Percentiles rank a stretch among this genome's conserved stretches.
phyloP scores from a whole-genome alignment of 2,113 vertebrate genomes.

The Oreocharis arfaki region DNA sequence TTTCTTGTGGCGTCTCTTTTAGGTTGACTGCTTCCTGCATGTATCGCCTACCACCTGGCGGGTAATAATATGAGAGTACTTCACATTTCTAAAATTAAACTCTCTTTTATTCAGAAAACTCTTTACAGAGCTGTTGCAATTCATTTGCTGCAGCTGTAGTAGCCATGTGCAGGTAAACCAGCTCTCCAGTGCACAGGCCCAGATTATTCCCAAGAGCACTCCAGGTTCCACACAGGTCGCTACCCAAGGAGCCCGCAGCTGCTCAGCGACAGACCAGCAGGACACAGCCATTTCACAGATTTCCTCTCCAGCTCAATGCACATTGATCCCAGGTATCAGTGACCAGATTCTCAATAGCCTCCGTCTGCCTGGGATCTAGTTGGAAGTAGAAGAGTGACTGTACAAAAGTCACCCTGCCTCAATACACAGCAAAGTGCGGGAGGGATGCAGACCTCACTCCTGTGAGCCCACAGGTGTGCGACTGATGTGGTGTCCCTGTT shows the following conservation, averaged over 20 bases:
- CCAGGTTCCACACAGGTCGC: accelerated
- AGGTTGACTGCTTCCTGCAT: background rate
- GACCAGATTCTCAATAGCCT: background rate
- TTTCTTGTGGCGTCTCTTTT: background rate
- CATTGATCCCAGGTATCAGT: background rate
- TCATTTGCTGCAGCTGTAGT: background rate
- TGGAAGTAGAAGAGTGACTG: background rate
- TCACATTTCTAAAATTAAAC: slow-evolving; percentile 45
- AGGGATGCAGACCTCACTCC: background rate
- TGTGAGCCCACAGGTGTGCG: background rate
- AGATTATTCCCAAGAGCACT: background rate
- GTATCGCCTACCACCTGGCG: slow-evolving; percentile 1
- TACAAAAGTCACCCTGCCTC: background rate
- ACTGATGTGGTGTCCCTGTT: background rate
- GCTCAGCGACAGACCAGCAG: background rate
- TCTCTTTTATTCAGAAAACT: background rate
- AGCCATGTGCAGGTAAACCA: background rate
- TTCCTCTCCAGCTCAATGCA: background rate
- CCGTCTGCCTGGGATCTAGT: background rate
- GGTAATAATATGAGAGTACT: slow-evolving; percentile 30
- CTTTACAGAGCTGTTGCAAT: background rate
- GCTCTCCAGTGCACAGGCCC: background rate
- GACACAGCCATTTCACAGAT: background rate
- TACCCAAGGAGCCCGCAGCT: background rate
- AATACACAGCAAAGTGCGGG: background rate